Base-by-base conservation (phyloP, 2,888 invertebrate species). In the Drosophila tanythrix region DNA sequence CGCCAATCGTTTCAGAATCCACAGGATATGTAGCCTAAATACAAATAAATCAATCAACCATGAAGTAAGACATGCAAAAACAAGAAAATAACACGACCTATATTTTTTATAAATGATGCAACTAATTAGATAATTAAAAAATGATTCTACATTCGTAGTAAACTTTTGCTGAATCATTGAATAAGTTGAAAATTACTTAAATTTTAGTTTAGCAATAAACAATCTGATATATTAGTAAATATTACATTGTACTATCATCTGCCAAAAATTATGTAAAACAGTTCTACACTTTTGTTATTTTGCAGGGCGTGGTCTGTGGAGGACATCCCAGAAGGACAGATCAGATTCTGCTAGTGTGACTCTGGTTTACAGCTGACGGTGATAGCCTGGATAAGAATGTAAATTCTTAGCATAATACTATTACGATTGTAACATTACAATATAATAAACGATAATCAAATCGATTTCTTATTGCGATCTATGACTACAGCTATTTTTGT, bases 11-110 rank as follows among this genome's bases (percentile, higher is more conserved):
- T 77, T 66, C 46, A 33, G 11, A 48, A 64, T 21, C 78, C 67
- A 68, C 68, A 72, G 86, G 70, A 76, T 74, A 67, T 70, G 53
- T 68, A 58, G 67, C 64, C 52, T 60, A 36, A 55, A 58, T 46
- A 1, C 15, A 21, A 15, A 40, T 64, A 36, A 64, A 35, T 58
- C 51, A 51, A 58, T 64, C 21, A 79, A 57, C 11, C 36, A 27
- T 8, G 6, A 31, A 13, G 21, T 55, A 51, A 21, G 51, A 58
- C 40, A 46, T 40, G 36, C 25, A 55, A 29, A 11, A n/a, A 46
- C 11, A 27, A 46, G 25, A 52, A 69, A 46, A 70, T 25, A 27
- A 18, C 36, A 65, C 40, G 13, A 46, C 2, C 8, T 25, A 15
- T 15, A 21, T 46, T 7, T 21, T 46, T 13, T 46, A 13, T 21